Percentiles rank a stretch among this genome's conserved stretches.
Evolutionary conservation across 2,797 vertebrate genomes (phyloP).

Genomic region (Carapus acus): DNA sequence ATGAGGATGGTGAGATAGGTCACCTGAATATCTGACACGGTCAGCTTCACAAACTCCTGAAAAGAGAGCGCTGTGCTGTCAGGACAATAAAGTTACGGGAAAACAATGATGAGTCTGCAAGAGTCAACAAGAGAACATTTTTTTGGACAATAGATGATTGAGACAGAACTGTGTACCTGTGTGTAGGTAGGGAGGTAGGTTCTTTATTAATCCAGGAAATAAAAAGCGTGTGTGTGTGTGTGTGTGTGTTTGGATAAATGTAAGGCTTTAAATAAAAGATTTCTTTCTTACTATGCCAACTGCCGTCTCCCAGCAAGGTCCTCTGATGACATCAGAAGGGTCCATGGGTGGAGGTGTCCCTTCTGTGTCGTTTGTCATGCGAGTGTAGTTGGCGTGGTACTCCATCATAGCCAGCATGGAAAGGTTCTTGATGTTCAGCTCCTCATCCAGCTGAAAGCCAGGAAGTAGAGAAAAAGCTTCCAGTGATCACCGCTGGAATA

Average conservation of each 20-base stretch:
- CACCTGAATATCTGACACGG: conserved; percentile 94
- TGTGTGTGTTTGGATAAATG: not conserved
- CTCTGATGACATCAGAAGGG: conserved; percentile 86
- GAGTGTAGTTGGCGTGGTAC: conserved; percentile 76
- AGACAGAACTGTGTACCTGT: no score
- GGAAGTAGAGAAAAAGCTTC: not conserved
- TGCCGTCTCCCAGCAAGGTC: conserved; percentile 96
- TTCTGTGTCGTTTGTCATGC: conserved; percentile 63
- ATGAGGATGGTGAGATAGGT: conserved; percentile 93
- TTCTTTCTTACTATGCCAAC: conserved; percentile 84
- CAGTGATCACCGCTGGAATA: no score
- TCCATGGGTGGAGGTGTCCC: conserved; percentile 74
- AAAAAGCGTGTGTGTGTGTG: no score
- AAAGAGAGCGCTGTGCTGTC: no score
- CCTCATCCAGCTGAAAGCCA: conserved; percentile 77
- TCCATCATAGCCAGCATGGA: conserved; percentile 80
- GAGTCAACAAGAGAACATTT: no score
- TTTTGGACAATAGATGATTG: no score
- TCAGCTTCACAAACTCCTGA: conserved; percentile 95
- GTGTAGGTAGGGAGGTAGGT: no score
- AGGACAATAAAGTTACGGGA: no score
- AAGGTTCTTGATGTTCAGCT: conserved; percentile 81
- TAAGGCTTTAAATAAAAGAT: not conserved
- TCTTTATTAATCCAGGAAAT: no score
- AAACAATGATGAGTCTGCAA: no score